phyloP scores from a whole-genome alignment of 2,113 vertebrate genomes.

The Hucho hucho region DNA sequence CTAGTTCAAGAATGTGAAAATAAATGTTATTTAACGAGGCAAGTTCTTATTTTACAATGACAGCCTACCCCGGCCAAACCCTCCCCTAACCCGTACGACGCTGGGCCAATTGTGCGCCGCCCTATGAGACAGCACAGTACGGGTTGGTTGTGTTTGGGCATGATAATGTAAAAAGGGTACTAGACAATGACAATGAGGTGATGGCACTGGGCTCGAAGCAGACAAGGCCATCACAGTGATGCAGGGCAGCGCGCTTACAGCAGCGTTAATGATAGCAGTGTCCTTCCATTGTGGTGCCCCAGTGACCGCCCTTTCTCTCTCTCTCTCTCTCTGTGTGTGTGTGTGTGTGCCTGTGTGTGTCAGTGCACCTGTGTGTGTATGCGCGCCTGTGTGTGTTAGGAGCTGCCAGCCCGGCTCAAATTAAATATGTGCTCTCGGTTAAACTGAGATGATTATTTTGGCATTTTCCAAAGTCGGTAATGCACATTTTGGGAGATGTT shows the following conservation, averaged over 20 bases:
- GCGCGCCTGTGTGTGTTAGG: no score
- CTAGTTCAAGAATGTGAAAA: no score
- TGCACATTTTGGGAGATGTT: constrained; percentile 47
- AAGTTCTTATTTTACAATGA: no score
- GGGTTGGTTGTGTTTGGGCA: no score
- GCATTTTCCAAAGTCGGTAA: constrained; percentile 28
- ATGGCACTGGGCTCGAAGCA: background rate
- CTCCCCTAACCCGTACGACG: no score
- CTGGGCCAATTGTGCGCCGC: no score
- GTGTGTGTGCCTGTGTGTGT: background rate
- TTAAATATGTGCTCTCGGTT: constrained; percentile 40
- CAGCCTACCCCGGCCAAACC: no score
- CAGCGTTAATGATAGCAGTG: constrained; percentile 20
- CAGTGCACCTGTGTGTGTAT: background rate
- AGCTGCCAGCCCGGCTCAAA: background rate
- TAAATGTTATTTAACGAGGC: no score
- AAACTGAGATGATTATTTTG: constrained; percentile 55
- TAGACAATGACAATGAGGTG: constrained; percentile 7
- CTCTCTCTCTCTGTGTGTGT: background rate
- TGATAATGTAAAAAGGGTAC: background rate
- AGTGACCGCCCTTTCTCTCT: background rate
- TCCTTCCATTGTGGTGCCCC: constrained; percentile 5
- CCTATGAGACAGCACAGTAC: no score
- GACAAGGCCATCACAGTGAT: background rate
- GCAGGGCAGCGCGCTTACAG: background rate